phyloP scores from a whole-genome alignment of 2,888 invertebrate genomes.

The Cinara cedri region DNA sequence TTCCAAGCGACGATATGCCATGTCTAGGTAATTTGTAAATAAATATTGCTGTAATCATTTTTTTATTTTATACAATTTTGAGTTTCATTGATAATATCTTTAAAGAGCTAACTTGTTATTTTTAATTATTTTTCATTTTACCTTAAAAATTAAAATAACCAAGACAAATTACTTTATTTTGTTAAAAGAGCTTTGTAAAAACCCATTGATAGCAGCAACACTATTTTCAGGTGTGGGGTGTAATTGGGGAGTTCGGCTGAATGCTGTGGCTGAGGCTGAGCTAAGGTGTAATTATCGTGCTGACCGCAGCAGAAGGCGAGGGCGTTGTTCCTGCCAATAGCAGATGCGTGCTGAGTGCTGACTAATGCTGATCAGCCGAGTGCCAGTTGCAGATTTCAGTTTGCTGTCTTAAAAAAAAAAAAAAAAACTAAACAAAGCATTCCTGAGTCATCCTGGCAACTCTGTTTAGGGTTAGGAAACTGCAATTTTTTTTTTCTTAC shows the following conservation, averaged over 20 bases:
- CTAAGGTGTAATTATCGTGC: conserved; percentile 55
- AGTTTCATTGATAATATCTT: background rate
- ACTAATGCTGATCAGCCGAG: conserved; percentile 55
- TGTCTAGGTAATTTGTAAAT: conserved; percentile 15
- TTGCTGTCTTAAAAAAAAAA: conserved; percentile 46
- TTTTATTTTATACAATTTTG: background rate
- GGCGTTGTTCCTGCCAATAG: conserved; percentile 56
- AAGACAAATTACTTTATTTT: conserved; percentile 3
- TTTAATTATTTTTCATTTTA: background rate
- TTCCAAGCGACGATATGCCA: background rate
- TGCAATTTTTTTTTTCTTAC: conserved; percentile 24
- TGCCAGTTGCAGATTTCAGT: conserved; percentile 57
- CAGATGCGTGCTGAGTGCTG: conserved; percentile 57
- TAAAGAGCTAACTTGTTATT: background rate
- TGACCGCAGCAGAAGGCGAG: conserved; percentile 57
- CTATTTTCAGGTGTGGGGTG: conserved; percentile 57
- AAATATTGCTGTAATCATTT: background rate
- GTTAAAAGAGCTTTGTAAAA: conserved; percentile 44
- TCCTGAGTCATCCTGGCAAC: conserved; percentile 41
- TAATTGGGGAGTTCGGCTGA: conserved; percentile 56
- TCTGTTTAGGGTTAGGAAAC: conserved; percentile 48
- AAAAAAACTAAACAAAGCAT: conserved; percentile 49
- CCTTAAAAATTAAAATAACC: background rate
- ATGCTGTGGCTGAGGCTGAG: conserved; percentile 55
- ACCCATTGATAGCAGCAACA: conserved; percentile 55